Evolutionary conservation across 2,113 vertebrate genomes (phyloP).

Genomic region (Maccullochella peelii): DNA sequence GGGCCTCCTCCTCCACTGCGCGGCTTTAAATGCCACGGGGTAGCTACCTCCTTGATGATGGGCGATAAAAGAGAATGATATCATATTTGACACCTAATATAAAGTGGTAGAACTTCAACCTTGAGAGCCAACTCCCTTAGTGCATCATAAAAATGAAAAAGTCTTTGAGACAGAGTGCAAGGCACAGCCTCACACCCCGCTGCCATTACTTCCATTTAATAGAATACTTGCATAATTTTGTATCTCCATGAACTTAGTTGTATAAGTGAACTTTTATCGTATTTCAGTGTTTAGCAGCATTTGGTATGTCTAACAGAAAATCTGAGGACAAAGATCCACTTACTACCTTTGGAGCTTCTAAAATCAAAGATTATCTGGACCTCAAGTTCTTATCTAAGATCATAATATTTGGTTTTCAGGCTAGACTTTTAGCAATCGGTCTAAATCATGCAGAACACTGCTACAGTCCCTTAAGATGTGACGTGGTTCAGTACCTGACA

Average conservation of each 20-base stretch:
- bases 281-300: background rate
- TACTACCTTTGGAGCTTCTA: background rate
- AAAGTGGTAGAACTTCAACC: slow-evolving; percentile 81
- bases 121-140: slow-evolving; percentile 79
- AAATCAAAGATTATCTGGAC: background rate
- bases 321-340: too few relatives aligned
- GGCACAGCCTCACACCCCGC: slow-evolving; percentile 34
- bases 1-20: slow-evolving; percentile 19
- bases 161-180: slow-evolving; percentile 50
- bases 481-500: slow-evolving; percentile 86
- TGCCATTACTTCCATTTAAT: slow-evolving; percentile 49
- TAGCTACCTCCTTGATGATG: slow-evolving; percentile 70
- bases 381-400: background rate
- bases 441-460: background rate
- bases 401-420: background rate
- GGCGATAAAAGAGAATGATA: slow-evolving; percentile 82
- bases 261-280: slow-evolving; percentile 20
- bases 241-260: background rate
- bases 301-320: background rate
- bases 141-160: slow-evolving; percentile 76
- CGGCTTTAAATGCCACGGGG: slow-evolving; percentile 75
- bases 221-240: slow-evolving; percentile 46
- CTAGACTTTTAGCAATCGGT: too few relatives aligned
- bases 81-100: slow-evolving; percentile 82
- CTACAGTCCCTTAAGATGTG: background rate